Percentiles rank a stretch among this genome's conserved stretches.
Evolutionary conservation across 35 echinoderm and acorn worm genomes (phyloP).

Genomic region (Lytechinus pictus): DNA sequence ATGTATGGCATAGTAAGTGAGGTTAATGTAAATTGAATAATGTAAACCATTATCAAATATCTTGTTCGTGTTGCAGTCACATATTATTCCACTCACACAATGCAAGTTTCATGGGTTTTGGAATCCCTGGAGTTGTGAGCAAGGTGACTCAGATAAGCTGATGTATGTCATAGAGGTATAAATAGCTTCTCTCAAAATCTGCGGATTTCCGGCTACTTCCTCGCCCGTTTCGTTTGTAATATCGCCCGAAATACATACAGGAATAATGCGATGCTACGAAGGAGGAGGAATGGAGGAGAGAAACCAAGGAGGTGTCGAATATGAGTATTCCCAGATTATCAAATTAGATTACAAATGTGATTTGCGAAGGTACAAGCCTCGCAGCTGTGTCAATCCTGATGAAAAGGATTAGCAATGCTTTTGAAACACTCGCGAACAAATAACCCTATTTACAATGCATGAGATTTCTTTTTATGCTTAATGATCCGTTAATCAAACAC

Average conservation of each 20-base stretch:
- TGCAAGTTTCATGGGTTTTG: background rate
- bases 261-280: background rate
- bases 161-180: background rate
- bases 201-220: constrained; percentile 7
- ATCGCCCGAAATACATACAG: background rate
- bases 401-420: background rate
- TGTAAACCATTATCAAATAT: background rate
- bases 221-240: background rate
- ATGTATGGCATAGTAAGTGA: background rate
- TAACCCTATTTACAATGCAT: too few relatives aligned
- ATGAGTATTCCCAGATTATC: background rate
- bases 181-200: background rate
- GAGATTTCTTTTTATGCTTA: too few relatives aligned
- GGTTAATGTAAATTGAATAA: background rate
- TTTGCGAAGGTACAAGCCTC: background rate
- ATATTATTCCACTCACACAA: background rate
- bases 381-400: background rate
- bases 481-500: too few relatives aligned
- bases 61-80: background rate
- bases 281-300: background rate
- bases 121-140: background rate
- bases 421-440: background rate
- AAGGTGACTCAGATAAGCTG: background rate
- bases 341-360: background rate
- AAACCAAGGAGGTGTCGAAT: background rate